These are phyloP conservation scores for Takifugu ocellatus DNA, from an alignment of 2,797 vertebrate genomes.

Conservation along the genomic window DNA sequence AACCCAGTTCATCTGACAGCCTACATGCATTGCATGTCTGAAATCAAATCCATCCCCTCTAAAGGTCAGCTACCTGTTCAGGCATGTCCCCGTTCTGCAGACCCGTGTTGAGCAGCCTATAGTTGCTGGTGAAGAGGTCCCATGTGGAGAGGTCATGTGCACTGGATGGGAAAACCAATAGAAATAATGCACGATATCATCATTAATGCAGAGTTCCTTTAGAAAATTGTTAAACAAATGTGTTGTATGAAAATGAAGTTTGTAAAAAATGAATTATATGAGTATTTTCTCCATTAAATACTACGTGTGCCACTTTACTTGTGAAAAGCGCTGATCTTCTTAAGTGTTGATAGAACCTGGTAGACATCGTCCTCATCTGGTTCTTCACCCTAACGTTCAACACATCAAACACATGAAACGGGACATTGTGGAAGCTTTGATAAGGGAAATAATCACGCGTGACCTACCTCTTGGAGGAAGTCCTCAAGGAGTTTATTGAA, in stretches of 20 bases:
- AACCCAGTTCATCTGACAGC: background rate
- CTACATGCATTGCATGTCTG: background rate
- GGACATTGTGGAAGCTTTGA: background rate
- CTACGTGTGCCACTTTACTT: slow-evolving; percentile 75
- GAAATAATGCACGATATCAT: background rate
- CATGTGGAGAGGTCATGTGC: slow-evolving; percentile 96
- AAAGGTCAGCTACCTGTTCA: slow-evolving; percentile 82
- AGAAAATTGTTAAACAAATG: no score
- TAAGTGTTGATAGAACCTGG: slow-evolving; percentile 93
- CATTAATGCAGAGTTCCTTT: background rate
- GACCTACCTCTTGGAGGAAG: slow-evolving; percentile 91
- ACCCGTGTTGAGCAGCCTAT: slow-evolving; percentile 92
- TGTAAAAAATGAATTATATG: no score
- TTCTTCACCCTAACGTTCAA: slow-evolving; percentile 85
- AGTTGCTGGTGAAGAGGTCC: slow-evolving; percentile 98
- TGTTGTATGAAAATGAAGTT: no score
- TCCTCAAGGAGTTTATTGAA: slow-evolving; percentile 93
- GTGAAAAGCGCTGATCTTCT: slow-evolving; percentile 97
- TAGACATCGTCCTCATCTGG: slow-evolving; percentile 96
- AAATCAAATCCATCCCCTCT: no score
- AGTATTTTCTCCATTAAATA: background rate
- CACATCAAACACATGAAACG: slow-evolving; percentile 11
- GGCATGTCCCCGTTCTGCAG: slow-evolving; percentile 98
- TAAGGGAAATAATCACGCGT: background rate
- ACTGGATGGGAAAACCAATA: slow-evolving; percentile 60